phyloP scores from a whole-genome alignment of 2,113 vertebrate genomes.

The Colinus virginianus region DNA sequence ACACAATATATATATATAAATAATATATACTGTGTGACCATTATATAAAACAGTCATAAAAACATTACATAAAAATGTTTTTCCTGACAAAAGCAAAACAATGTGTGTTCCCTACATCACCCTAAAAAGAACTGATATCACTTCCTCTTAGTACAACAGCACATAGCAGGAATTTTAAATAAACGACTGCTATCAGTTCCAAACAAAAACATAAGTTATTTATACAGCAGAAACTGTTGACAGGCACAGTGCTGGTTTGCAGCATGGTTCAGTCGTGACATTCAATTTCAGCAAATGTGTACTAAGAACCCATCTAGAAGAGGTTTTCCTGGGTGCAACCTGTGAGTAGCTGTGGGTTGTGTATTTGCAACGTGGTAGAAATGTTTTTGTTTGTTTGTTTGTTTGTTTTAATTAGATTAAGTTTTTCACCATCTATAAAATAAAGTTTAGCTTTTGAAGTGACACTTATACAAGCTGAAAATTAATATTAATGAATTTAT shows the following conservation, averaged over 20 bases:
- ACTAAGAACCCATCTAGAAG: background rate
- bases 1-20: too few relatives aligned
- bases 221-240: background rate
- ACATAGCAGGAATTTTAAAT: background rate
- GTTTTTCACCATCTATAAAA: background rate
- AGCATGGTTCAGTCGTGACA: background rate
- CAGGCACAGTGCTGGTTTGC: background rate
- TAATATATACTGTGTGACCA: background rate
- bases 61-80: background rate
- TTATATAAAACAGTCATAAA: background rate
- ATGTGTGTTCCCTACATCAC: background rate
- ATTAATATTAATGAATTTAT: background rate
- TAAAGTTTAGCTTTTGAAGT: background rate
- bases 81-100: background rate
- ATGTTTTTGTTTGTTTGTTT: too few relatives aligned
- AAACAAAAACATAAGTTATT: background rate
- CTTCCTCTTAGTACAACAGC: background rate
- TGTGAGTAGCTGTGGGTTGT: background rate
- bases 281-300: background rate
- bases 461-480: background rate
- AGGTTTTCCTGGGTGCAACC: background rate
- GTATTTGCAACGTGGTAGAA: background rate
- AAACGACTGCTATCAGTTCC: background rate
- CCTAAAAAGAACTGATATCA: background rate
- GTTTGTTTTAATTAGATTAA: too few relatives aligned